A percentile compares a stretch with the other conserved stretches of the same genome.
Evolutionary conservation across 2,888 invertebrate species (phyloP).

Genomic region (Drosophila paracracens): DNA sequence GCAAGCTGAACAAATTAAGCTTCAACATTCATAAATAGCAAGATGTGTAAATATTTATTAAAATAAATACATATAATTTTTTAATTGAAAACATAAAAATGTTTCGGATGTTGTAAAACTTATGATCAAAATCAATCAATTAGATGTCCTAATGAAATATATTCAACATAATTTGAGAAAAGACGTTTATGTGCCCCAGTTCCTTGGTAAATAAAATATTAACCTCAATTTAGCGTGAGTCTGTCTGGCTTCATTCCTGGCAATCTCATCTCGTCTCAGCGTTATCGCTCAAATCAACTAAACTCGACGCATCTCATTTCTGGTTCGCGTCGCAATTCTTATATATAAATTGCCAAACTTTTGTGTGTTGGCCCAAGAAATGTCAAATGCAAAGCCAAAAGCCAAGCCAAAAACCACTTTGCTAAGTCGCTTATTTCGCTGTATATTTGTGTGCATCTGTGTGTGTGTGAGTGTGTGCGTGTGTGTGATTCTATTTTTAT

Average conservation of each 20-base stretch:
- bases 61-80: not conserved
- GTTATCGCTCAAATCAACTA: constrained; percentile 30
- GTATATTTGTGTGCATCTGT: constrained; percentile 5
- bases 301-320: constrained; percentile 25
- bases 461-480: constrained; percentile 3
- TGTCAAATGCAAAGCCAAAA: constrained; percentile 67
- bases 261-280: constrained; percentile 11
- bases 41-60: not conserved
- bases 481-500: not conserved
- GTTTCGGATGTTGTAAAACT: too few relatives aligned
- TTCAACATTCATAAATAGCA: not conserved
- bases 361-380: constrained; percentile 64
- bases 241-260: constrained; percentile 36
- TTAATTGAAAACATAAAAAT: not conserved
- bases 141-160: too few relatives aligned
- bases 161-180: not conserved
- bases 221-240: constrained; percentile 39
- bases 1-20: not conserved
- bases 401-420: constrained; percentile 65
- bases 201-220: constrained; percentile 24
- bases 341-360: constrained; percentile 57
- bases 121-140: too few relatives aligned
- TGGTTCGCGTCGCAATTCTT: constrained; percentile 34
- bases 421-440: constrained; percentile 66
- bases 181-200: not conserved